Percentiles rank a stretch among this genome's conserved stretches.
Evolutionary conservation across 1,140 invertebrate genomes (phyloP).

Genomic region (Ericerus pela): DNA sequence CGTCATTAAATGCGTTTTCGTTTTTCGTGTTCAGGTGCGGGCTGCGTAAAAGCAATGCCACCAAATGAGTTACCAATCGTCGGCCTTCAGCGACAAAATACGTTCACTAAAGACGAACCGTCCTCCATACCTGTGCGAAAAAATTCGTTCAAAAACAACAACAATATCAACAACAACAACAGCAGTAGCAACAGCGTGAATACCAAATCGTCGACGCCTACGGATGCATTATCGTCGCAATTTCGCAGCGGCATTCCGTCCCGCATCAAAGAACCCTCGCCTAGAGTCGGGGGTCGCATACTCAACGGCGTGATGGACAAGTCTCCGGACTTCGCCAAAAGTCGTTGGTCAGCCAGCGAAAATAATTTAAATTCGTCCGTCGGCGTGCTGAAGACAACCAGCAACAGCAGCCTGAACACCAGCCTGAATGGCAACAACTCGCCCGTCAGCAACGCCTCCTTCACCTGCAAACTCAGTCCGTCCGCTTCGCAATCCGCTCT

Average conservation of each 20-base stretch:
- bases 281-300: neutral
- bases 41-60: neutral
- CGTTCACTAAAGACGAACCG: constrained; percentile 3
- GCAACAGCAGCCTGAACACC: no score
- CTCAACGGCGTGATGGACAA: neutral
- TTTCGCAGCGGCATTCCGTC: constrained; percentile 2
- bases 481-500: neutral
- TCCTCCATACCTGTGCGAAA: neutral
- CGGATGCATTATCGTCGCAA: no score
- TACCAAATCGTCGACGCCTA: no score
- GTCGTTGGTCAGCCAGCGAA: constrained; percentile 3
- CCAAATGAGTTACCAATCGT: constrained; percentile 1
- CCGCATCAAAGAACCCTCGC: constrained; percentile 1
- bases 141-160: constrained; percentile 5
- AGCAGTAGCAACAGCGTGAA: no score
- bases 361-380: constrained; percentile 2
- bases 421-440: no score
- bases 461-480: no score
- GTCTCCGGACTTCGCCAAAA: neutral
- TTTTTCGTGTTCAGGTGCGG: neutral
- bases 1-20: no score
- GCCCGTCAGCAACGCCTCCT: no score
- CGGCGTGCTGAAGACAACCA: neutral
- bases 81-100: neutral
- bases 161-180: neutral